Evolutionary conservation across 2,797 vertebrate genomes (phyloP).

Genomic region (Poeciliopsis gracilis): DNA sequence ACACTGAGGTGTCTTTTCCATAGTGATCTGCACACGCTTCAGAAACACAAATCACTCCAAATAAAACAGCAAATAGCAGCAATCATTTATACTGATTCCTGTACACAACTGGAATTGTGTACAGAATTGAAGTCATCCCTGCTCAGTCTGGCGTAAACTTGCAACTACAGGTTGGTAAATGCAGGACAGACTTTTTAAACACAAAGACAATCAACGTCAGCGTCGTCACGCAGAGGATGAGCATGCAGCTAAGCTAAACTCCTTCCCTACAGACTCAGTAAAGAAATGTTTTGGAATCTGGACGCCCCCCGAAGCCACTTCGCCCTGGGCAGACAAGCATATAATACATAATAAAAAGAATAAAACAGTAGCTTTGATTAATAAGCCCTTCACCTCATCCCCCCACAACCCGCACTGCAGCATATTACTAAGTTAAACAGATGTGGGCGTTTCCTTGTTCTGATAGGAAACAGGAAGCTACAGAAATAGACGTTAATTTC

Average conservation of each 20-base stretch:
- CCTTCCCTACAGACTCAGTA: background rate
- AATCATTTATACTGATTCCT: background rate
- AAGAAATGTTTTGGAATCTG: background rate
- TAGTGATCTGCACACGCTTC: no score
- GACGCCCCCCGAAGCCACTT: background rate
- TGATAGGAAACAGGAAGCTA: background rate
- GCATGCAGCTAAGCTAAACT: background rate
- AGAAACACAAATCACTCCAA: no score
- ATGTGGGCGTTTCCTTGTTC: background rate
- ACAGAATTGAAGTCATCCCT: background rate
- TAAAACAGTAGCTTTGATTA: background rate
- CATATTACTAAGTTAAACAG: background rate
- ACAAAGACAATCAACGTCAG: background rate
- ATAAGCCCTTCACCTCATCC: background rate
- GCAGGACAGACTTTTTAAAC: background rate
- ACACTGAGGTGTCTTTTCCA: no score
- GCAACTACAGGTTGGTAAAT: background rate
- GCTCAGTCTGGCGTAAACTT: background rate
- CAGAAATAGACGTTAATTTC: background rate
- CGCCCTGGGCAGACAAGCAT: background rate
- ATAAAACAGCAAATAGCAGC: no score
- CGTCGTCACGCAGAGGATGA: background rate
- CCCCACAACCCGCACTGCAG: background rate
- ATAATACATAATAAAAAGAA: background rate
- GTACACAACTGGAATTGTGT: background rate